Base-by-base conservation (phyloP, 2,888 invertebrate species). In the Ennomos fuscantarius region DNA sequence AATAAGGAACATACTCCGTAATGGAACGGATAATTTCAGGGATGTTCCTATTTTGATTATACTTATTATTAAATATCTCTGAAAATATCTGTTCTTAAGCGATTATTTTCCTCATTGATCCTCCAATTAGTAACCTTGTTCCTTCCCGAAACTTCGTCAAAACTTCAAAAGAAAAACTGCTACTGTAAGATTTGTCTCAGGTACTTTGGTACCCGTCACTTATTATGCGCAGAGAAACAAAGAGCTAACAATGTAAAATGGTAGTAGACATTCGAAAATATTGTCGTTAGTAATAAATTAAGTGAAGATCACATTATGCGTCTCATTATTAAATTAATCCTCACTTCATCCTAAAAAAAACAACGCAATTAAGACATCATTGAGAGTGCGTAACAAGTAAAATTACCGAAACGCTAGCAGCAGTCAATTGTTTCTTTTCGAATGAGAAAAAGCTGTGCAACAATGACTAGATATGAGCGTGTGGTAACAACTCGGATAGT, bases 361-460 rank as follows among this genome's bases (percentile, higher is more conserved):
- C 39, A 40, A 24, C 40, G 45, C 41, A 49, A 49, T 44, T 40
- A 55, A 40, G 9, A 9, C 35, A 31, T 39, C 8, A 32, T 10
- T 10, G 8, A 12, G 13, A 12, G 13, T 36, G 35, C 40, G 49
- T 34, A 50, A 42, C 9, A 24, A 24, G 50, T 42, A 9, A 48
- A 40, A 48, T 13, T 13, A 39, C 13, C 35, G 34, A 50, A 35
- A 45, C 13, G 31, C 37, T 54, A 33, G 32, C 47, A 37, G 47
- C 32, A 10, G 10, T 24, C 24, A 24, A 12, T 13, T 12, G n/a
- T 12, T 34, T n/a, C 8, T 40, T 53, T 61, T 51, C 50, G 43
- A 60, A 62, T 52, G 47, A 40, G 46, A 44, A 48, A 56, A 59
- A 60, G 49, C 35, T 24, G 37, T 12, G n/a, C n/a, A 39, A 52